Evolutionary conservation across 2,888 invertebrate genomes (phyloP), one percentile per base, ranked within the genome.

Genomic region (Athetis lepigone): DNA sequence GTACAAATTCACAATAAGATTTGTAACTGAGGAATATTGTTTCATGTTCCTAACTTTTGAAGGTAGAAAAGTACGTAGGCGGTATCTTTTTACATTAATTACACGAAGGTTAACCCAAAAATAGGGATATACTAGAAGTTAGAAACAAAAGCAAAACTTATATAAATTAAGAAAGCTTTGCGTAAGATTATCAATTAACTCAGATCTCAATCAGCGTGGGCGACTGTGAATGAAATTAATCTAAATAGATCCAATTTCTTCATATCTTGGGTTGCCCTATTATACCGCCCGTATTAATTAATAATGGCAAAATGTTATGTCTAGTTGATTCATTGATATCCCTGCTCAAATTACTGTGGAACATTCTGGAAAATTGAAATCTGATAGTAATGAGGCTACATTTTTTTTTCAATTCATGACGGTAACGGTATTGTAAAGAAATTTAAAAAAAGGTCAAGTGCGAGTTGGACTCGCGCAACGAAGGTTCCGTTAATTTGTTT

Each of bases 231-330:
- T 43, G 19, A 37, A 60, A 43, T 25, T 43, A 49, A 65, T 65
- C 27, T 43, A 43, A 47, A 37, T 7, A 6, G 36, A 63, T 52
- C 46, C 13, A 40, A 52, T 67, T 51, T 36, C 36, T 70, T 18
- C 16, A 23, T 46, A 47, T 46, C 33, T 64, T 23, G 39, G 25
- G 33, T 46, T 68, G 39, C 39, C 19, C 45, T 37, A 56, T 13
- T 13, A 37, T 37, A 23, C 21, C 18, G 27, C 23, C 23, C 3
- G 37, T 13, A 11, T 37, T 68, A 29, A 56, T 57, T 68, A 57
- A 39, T 68, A 46, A 68, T 19, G 9, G 23, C 43, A 25, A 37
- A 29, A 56, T 2, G 8, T 19, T 39, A 67, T 19, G 8, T 33
- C 9, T 25, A 19, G 39, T 29, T 25, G 4, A 45, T 63, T 39